These are phyloP conservation scores for Homarus gammarus DNA, from an alignment of 2,888 invertebrate species.

Conservation along the genomic window DNA sequence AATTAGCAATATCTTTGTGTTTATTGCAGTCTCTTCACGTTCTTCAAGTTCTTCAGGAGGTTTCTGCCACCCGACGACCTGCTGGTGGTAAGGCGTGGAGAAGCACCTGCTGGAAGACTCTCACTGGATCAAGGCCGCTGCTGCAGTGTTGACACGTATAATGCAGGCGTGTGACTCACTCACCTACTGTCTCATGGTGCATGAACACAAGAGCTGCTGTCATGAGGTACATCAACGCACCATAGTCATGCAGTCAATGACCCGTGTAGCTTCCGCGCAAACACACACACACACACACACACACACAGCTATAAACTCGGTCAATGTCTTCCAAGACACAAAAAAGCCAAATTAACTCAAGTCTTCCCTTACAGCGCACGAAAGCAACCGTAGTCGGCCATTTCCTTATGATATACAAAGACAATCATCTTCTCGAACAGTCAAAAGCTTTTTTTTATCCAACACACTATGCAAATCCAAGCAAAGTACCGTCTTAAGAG, in stretches of 20 bases:
- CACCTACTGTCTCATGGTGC: no score
- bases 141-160: no score
- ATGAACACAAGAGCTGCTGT: no score
- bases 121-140: no score
- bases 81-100: no score
- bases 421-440: conserved; percentile 23
- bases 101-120: no score
- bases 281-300: conserved; percentile 36
- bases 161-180: no score
- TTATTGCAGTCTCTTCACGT: no score
- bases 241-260: not conserved
- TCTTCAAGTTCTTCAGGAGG: no score
- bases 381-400: not conserved
- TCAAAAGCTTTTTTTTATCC: conserved; percentile 19
- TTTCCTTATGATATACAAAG: conserved; percentile 21
- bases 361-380: not conserved
- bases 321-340: no score
- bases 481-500: not conserved
- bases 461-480: conserved; percentile 30
- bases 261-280: not conserved
- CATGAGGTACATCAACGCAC: not conserved
- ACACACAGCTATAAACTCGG: conserved; percentile 22
- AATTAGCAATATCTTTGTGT: no score
- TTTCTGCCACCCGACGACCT: no score
- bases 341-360: not conserved